Conservation (phyloP, 1,140 invertebrate genomes). For the Venturia canescens region DNA sequence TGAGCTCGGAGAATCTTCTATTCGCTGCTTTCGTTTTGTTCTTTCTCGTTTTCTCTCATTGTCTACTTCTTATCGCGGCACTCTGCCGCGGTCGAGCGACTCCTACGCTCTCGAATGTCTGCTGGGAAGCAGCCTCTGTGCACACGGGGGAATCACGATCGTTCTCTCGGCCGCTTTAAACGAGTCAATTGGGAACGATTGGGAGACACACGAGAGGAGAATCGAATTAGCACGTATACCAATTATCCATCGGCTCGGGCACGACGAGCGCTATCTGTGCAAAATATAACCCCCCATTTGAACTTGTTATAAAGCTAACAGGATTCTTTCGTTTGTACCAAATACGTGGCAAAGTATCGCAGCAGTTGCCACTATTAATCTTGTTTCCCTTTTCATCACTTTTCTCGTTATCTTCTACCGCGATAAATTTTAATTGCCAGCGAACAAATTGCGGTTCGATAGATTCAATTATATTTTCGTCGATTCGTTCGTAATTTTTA, state of each 20-base stretch:
- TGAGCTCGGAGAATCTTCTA: background rate
- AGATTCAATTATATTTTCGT: no score
- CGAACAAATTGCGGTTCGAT: no score
- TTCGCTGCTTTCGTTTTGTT: background rate
- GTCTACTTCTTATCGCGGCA: slow-evolving; percentile 13
- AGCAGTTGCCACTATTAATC: no score
- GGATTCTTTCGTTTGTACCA: background rate
- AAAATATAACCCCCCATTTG: slow-evolving; percentile 9
- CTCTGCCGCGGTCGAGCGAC: background rate
- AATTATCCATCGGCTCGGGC: slow-evolving; percentile 56
- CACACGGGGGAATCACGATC: slow-evolving; percentile 44
- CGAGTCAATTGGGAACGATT: slow-evolving; percentile 65
- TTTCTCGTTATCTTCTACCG: no score
- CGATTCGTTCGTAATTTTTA: no score
- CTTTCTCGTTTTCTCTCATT: slow-evolving; percentile 16
- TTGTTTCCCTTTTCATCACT: no score
- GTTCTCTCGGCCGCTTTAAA: slow-evolving; percentile 45
- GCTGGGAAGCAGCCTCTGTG: slow-evolving; percentile 7
- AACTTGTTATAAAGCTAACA: slow-evolving; percentile 29
- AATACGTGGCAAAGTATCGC: no score
- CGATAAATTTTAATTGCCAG: no score
- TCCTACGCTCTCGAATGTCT: slow-evolving; percentile 22
- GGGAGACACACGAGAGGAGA: slow-evolving; percentile 56
- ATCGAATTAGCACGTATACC: slow-evolving; percentile 67
- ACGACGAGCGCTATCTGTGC: slow-evolving; percentile 42